Conservation (phyloP, 2,888 invertebrate species). For the Chloroclystis v-ata region DNA sequence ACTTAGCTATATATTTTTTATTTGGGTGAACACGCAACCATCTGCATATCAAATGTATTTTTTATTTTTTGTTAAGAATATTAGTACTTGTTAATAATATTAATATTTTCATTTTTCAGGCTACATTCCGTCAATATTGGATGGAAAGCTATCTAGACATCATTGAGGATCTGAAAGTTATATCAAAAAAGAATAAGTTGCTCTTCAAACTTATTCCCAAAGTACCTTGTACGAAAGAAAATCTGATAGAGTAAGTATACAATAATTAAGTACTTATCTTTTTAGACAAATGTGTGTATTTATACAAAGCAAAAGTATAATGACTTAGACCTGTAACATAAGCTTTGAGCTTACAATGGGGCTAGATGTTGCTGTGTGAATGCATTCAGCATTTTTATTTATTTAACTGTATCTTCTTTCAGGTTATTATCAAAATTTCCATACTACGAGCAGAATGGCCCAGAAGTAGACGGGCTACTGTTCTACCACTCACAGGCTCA, state of each 20-base stretch:
- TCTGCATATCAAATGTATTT: too few species aligned
- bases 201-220: slow-evolving; percentile 72
- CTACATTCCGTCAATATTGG: slow-evolving; percentile 92
- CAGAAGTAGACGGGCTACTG: slow-evolving; percentile 88
- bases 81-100: slow-evolving; percentile 1
- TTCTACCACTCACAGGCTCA: slow-evolving; percentile 92
- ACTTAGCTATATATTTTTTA: too few species aligned
- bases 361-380: too few species aligned
- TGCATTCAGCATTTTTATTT: too few species aligned
- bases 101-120: slow-evolving; percentile 62
- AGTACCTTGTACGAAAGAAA: slow-evolving; percentile 59
- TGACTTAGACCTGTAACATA: too few species aligned
- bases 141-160: slow-evolving; percentile 85
- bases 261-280: too few species aligned
- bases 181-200: slow-evolving; percentile 55
- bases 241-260: slow-evolving; percentile 58
- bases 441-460: slow-evolving; percentile 50
- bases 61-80: too few species aligned
- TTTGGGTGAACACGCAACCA: too few species aligned
- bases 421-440: slow-evolving; percentile 60
- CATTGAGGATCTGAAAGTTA: slow-evolving; percentile 57
- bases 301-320: too few species aligned
- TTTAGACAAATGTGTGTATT: too few species aligned
- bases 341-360: too few species aligned
- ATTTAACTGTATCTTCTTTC: slow-evolving; percentile 32